Conservation (phyloP, 2,888 invertebrate species). For the Diaphora mendica region DNA sequence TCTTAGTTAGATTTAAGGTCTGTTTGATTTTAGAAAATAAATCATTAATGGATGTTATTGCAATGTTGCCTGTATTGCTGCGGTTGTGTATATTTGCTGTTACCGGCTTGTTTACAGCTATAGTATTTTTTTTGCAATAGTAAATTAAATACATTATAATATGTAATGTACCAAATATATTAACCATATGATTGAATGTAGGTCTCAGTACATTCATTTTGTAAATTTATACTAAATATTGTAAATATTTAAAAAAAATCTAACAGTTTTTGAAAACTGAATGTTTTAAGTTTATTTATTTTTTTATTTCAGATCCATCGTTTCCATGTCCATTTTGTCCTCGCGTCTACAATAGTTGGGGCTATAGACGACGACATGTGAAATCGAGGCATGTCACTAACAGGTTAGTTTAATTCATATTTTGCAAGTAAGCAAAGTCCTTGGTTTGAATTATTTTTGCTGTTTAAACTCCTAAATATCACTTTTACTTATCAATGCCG, state of each 20-base stretch:
- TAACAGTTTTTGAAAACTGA: too few relatives aligned
- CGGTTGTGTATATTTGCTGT: background rate
- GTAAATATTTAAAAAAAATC: too few relatives aligned
- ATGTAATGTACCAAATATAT: too few relatives aligned
- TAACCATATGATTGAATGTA: background rate
- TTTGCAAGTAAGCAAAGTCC: background rate
- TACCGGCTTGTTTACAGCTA: too few relatives aligned
- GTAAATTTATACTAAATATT: too few relatives aligned
- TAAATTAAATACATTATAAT: too few relatives aligned
- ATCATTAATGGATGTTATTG: background rate
- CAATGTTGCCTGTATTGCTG: background rate
- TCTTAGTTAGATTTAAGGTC: background rate
- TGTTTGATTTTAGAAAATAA: background rate
- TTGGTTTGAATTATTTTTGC: too few relatives aligned
- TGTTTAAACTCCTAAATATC: too few relatives aligned
- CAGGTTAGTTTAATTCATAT: slow-evolving; percentile 59
- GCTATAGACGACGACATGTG: slow-evolving; percentile 87
- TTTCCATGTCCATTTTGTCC: slow-evolving; percentile 89
- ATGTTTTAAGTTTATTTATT: too few relatives aligned
- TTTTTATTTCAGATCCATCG: slow-evolving; percentile 73
- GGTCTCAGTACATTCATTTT: background rate
- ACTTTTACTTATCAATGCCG: too few relatives aligned
- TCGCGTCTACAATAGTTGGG: slow-evolving; percentile 88
- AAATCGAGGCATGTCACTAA: slow-evolving; percentile 86
- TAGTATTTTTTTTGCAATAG: too few relatives aligned